phyloP scores from a whole-genome alignment of 2,113 vertebrate genomes.

The Gopherus flavomarginatus region DNA sequence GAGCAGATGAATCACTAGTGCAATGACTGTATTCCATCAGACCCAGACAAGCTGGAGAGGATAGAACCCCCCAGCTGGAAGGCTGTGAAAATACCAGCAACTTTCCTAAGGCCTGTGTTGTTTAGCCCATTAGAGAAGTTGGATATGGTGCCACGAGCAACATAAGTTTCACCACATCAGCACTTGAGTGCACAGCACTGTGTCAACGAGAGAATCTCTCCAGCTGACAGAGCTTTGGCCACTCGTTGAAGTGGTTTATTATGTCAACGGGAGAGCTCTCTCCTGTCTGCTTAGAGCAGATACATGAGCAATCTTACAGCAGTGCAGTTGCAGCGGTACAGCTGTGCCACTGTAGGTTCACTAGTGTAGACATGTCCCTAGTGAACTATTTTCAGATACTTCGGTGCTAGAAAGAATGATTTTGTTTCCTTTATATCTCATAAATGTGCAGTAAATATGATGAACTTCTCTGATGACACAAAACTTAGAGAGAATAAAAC shows the following conservation, averaged over 20 bases:
- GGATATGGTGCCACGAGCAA: accelerated
- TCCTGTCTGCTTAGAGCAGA: too few relatives aligned
- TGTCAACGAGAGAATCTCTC: too few relatives aligned
- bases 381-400: background rate
- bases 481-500: background rate
- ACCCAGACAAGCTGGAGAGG: background rate
- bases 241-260: too few relatives aligned
- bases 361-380: too few relatives aligned
- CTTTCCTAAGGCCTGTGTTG: background rate
- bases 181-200: too few relatives aligned
- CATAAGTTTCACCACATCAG: too few relatives aligned
- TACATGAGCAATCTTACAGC: too few relatives aligned
- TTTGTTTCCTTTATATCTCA: background rate
- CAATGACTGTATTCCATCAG: too few relatives aligned
- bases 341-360: too few relatives aligned
- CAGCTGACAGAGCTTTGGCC: too few relatives aligned
- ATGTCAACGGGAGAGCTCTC: too few relatives aligned
- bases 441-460: accelerated
- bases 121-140: background rate
- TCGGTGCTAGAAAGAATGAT: background rate
- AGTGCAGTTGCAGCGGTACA: too few relatives aligned
- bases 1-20: background rate
- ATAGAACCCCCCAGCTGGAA: background rate
- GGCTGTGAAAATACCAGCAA: background rate
- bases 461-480: background rate